Evolutionary conservation across 1,140 invertebrate genomes (phyloP).

Genomic region (Polypedilum vanderplanki): DNA sequence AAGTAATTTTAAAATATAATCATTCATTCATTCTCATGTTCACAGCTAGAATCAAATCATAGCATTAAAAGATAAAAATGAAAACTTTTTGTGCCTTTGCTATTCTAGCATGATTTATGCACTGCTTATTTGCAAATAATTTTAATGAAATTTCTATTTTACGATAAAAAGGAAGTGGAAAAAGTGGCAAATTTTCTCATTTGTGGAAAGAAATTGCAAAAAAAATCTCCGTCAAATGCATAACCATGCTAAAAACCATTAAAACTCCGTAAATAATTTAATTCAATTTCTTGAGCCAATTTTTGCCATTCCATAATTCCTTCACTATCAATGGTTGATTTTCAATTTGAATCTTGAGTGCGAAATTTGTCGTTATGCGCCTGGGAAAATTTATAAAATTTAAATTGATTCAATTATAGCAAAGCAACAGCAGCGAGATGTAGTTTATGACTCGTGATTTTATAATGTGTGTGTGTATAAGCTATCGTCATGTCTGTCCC

Average conservation of each 20-base stretch:
- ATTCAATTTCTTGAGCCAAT: background rate
- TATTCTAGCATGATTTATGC: no score
- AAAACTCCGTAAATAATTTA: constrained; percentile 10
- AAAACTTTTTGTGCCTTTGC: no score
- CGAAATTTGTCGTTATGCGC: background rate
- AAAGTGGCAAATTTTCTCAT: no score
- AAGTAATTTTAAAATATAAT: no score
- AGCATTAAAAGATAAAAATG: no score
- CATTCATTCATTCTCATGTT: no score
- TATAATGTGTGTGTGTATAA: background rate
- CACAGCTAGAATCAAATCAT: no score
- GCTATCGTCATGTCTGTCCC: background rate
- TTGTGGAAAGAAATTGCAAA: background rate
- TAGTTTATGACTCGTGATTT: background rate
- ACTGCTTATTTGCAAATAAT: no score
- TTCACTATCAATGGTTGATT: background rate
- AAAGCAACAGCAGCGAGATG: background rate
- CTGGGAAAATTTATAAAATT: background rate
- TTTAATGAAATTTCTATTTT: no score
- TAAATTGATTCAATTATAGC: constrained; percentile 1
- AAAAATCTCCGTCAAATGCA: background rate
- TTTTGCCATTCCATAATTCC: background rate
- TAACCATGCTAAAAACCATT: constrained; percentile 13
- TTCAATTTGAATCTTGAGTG: background rate
- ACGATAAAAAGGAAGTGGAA: no score